Conservation (phyloP, 2,797 vertebrate genomes). For the Zenarchopterus dispar region DNA sequence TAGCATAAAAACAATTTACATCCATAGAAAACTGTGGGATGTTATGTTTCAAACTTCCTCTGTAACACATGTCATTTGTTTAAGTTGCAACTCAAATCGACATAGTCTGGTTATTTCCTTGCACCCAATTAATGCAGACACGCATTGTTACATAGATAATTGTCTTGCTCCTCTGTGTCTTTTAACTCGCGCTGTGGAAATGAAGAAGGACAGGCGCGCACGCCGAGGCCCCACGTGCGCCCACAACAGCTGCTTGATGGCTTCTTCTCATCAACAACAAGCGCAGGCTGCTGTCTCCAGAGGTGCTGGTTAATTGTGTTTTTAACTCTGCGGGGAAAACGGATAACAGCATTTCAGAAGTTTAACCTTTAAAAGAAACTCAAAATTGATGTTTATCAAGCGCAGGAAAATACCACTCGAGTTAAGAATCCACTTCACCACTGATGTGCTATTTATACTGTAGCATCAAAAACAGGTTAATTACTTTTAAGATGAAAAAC, state of each 20-base stretch:
- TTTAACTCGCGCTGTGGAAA: conserved; percentile 60
- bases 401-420: conserved; percentile 8
- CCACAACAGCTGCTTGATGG: conserved; percentile 58
- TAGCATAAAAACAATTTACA: background rate
- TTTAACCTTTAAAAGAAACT: conserved; percentile 10
- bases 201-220: conserved; percentile 22
- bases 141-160: conserved; percentile 68
- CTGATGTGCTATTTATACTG: conserved; percentile 9
- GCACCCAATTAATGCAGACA: conserved; percentile 69
- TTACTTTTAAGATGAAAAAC: conserved; percentile 2
- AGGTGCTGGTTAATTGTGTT: conserved; percentile 26
- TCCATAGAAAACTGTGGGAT: background rate
- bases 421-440: background rate
- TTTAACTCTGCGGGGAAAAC: conserved; percentile 36
- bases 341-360: conserved; percentile 4
- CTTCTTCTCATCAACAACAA: conserved; percentile 61
- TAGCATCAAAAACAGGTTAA: conserved; percentile 5
- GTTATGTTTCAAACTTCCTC: conserved; percentile 2
- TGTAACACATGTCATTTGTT: conserved; percentile 11
- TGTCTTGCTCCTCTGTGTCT: conserved; percentile 68
- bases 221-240: conserved; percentile 55
- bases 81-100: conserved; percentile 36
- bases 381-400: conserved; percentile 5
- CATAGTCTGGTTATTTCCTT: conserved; percentile 48
- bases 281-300: conserved; percentile 28